These are phyloP conservation scores for Sturnira hondurensis DNA, from an alignment of 2,113 vertebrate species.

Conservation along the genomic window DNA sequence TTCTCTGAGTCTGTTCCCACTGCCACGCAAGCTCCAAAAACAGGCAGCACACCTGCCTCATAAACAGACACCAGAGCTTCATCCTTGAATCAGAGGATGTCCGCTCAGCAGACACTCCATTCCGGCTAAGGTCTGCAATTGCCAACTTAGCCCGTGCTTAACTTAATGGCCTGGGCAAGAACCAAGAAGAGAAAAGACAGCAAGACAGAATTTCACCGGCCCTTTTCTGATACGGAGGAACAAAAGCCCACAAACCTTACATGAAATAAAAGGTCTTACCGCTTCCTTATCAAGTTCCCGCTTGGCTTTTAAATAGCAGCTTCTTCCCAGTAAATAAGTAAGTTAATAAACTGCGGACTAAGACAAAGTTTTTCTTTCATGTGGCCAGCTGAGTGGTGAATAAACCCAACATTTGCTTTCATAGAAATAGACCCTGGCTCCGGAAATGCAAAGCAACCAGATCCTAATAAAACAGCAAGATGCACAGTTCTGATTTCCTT, in stretches of 20 bases:
- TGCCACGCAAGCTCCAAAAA: background rate
- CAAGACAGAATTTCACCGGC: background rate
- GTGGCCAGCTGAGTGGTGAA: background rate
- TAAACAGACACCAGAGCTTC: background rate
- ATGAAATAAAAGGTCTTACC: background rate
- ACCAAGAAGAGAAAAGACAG: background rate
- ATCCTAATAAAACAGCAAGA: constrained; percentile 1
- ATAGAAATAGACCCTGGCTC: background rate
- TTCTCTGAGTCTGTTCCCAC: background rate
- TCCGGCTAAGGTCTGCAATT: fast-evolving
- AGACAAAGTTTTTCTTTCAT: background rate
- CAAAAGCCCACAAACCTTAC: background rate
- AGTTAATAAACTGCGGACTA: background rate
- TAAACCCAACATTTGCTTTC: background rate
- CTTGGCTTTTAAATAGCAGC: background rate
- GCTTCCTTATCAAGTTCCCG: background rate
- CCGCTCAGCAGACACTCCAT: background rate
- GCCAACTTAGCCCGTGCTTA: background rate
- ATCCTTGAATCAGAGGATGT: background rate
- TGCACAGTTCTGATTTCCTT: background rate
- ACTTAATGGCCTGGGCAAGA: background rate
- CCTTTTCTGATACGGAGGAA: background rate
- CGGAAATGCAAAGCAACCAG: background rate
- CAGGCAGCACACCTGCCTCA: fast-evolving
- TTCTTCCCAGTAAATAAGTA: background rate